phyloP scores from a whole-genome alignment of 2,797 vertebrate species.

The Manis javanica region DNA sequence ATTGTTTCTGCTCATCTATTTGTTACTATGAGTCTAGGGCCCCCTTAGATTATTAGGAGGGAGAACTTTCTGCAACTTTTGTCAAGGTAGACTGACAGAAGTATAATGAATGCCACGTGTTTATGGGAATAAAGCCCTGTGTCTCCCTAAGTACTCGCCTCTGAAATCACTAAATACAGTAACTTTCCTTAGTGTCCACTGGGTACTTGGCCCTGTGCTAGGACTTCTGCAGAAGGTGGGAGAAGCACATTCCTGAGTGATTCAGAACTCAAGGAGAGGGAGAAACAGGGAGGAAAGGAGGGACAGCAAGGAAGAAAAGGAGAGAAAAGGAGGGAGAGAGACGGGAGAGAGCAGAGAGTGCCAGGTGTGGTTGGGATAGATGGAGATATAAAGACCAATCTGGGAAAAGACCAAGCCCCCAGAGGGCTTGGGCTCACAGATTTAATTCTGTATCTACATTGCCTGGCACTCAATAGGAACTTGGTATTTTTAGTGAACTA shows the following conservation, averaged over 20 bases:
- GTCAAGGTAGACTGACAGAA: neutral
- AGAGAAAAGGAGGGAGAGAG: neutral
- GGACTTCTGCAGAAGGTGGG: neutral
- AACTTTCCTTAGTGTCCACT: neutral
- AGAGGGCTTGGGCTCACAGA: neutral
- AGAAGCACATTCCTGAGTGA: neutral
- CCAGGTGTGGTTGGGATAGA: neutral
- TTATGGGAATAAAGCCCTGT: neutral
- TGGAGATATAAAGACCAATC: neutral
- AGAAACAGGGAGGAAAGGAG: neutral
- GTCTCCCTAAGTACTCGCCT: neutral
- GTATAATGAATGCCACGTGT: neutral
- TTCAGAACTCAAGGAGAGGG: neutral
- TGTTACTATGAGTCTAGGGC: neutral
- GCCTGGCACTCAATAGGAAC: neutral
- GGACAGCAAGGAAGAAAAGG: neutral
- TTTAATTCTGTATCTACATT: neutral
- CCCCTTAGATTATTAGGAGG: neutral
- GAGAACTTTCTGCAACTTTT: neutral
- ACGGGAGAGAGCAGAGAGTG: too few species aligned
- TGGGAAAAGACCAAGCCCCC: neutral
- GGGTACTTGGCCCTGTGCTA: neutral
- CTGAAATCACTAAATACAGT: neutral
- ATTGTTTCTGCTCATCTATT: neutral
- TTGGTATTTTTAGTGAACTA: slow-evolving; percentile 26